These are phyloP conservation scores for Hypomesus transpacificus DNA, from an alignment of 2,113 vertebrate species.

Conservation along the genomic window DNA sequence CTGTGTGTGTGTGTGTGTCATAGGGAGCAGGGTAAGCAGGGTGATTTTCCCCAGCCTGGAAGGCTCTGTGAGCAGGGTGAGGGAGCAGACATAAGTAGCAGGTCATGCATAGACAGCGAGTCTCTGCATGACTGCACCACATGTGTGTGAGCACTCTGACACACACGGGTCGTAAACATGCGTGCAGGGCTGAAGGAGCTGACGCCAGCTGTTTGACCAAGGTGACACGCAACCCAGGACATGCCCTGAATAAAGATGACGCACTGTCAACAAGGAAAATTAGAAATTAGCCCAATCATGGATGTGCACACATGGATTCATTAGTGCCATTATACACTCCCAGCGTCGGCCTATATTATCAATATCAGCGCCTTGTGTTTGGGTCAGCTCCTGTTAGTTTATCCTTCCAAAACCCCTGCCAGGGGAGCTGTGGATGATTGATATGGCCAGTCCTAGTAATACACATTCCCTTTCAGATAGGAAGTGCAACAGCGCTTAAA, in stretches of 20 bases:
- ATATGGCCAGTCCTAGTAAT: constrained; percentile 70
- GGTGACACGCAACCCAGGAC: constrained; percentile 59
- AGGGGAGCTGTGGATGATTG: constrained; percentile 68
- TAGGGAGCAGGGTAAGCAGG: constrained; percentile 62
- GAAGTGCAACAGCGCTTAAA: constrained; percentile 76
- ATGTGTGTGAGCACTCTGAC: constrained; percentile 50
- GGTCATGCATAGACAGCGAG: constrained; percentile 30
- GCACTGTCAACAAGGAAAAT: constrained; percentile 53
- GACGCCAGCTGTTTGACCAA: constrained; percentile 67
- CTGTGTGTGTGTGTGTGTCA: constrained; percentile 22
- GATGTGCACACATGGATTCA: constrained; percentile 18
- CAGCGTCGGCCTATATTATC: neutral
- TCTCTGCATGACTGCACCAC: constrained; percentile 48
- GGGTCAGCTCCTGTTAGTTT: constrained; percentile 60
- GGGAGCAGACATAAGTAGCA: constrained; percentile 66
- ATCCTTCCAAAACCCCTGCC: constrained; percentile 50
- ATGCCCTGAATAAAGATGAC: constrained; percentile 56
- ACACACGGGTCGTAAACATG: constrained; percentile 57
- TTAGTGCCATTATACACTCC: constrained; percentile 9
- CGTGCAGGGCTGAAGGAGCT: constrained; percentile 52
- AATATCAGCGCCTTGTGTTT: constrained; percentile 35
- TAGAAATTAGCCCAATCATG: constrained; percentile 44
- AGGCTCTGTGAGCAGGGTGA: constrained; percentile 46
- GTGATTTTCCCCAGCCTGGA: constrained; percentile 58
- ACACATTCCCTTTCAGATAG: constrained; percentile 74